Base-by-base conservation (phyloP, 2,888 invertebrate species). In the Polydrusus cervinus region DNA sequence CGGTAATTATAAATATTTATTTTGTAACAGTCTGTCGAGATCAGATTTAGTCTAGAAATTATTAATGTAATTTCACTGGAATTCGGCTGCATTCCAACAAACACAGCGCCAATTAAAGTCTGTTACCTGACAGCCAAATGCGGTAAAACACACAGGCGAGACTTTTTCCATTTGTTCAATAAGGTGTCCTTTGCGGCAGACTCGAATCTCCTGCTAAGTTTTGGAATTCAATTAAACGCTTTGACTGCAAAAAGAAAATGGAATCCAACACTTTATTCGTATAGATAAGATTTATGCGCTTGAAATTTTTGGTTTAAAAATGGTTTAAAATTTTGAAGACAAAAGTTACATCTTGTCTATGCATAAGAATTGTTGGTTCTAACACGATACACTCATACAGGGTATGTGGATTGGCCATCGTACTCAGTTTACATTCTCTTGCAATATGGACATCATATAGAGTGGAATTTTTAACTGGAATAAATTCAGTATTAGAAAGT, bases 141-240 rank as follows among this genome's bases (percentile, higher is more conserved):
- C 25, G 53, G 53, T 25, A 30, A 53, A 53, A n/a, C n/a, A 53
- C 53, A 53, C 53, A 6, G 30, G 5, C 53, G 30, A 53, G 53
- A 53, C 53, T 53, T 53, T 53, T 53, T 53, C 53, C 13, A 53
- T 25, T 53, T 53, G 53, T 25, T 53, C 53, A 53, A 53, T 53
- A 53, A 53, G 53, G 53, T 53, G 25, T 53, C 30, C 30, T 30
- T 53, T 53, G 25, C 30, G 53, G 53, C 30, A n/a, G n/a, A 30
- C 53, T 30, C 25, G 51, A 51, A 20, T 51, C 18, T 18, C 20
- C 51, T 30, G 30, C 53, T 53, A 53, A 53, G 30, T 53, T 53
- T 53, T n/a, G 53, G 53, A 53, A 53, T 53, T 53, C 30, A 30
- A 53, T 30, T 53, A 53, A 18, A 51, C 20, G 25, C 11, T 53